These are phyloP conservation scores for Gymnobelideus leadbeateri DNA, from an alignment of 2,113 vertebrate genomes.

Conservation along the genomic window DNA sequence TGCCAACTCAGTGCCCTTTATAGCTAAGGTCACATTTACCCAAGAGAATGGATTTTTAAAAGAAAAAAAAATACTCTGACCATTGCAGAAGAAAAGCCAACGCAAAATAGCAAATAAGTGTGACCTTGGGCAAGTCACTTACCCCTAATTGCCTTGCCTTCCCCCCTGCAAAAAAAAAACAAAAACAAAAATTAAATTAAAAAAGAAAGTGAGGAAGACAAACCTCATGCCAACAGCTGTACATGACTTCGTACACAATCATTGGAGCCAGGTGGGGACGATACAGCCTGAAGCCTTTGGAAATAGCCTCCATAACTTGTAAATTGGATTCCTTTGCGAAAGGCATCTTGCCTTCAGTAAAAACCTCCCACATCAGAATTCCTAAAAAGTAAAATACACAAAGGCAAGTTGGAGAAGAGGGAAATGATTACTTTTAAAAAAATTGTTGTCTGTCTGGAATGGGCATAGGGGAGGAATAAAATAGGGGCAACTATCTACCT, in stretches of 20 bases:
- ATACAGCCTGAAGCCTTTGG: slow-evolving; percentile 89
- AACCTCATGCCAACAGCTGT: slow-evolving; percentile 94
- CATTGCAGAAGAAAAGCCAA: slow-evolving; percentile 13
- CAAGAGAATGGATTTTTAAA: neutral
- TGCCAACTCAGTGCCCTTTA: neutral
- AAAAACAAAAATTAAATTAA: too few relatives aligned
- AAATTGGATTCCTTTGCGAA: slow-evolving; percentile 89
- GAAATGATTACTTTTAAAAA: slow-evolving; percentile 2
- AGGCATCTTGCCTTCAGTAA: slow-evolving; percentile 90
- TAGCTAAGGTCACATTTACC: neutral
- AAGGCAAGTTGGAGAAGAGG: slow-evolving; percentile 35
- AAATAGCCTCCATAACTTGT: slow-evolving; percentile 90
- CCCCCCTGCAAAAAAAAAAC: too few relatives aligned
- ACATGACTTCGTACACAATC: slow-evolving; percentile 90
- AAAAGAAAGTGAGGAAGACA: slow-evolving; percentile 16
- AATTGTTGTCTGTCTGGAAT: neutral
- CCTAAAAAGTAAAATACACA: slow-evolving; percentile 81
- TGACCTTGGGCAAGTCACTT: too few relatives aligned
- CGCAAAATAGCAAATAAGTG: slow-evolving; percentile 12
- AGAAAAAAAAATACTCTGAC: neutral
- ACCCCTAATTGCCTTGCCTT: too few relatives aligned
- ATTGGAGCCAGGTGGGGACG: slow-evolving; percentile 86
- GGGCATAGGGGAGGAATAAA: neutral
- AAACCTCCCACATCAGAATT: slow-evolving; percentile 95
- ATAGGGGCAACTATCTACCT: neutral